Evolutionary conservation across 37 sponge, comb jelly and placozoan genomes (phyloP).

Genomic region (Bolinopsis microptera): DNA sequence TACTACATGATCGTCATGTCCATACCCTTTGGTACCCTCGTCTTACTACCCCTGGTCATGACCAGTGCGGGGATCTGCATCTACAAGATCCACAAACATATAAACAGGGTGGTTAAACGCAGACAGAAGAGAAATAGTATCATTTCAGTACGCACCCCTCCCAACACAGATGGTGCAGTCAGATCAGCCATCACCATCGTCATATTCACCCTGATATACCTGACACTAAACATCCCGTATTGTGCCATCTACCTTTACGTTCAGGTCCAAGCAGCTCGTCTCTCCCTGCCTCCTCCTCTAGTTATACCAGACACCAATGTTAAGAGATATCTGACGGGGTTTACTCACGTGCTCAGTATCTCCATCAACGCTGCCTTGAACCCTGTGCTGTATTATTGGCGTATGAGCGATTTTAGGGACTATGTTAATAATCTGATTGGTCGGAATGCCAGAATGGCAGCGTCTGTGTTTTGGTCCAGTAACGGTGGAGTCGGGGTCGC

Average conservation of each 20-base stretch:
- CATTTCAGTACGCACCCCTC: background rate
- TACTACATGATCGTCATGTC: constrained; percentile 36
- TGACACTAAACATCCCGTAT: constrained; percentile 19
- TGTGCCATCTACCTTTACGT: constrained; percentile 50
- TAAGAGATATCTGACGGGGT: constrained; percentile 17
- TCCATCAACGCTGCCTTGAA: constrained; percentile 17
- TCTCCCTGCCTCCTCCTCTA: background rate
- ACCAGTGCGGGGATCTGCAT: background rate
- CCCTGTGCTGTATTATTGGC: constrained; percentile 28
- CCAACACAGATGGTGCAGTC: background rate
- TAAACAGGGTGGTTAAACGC: background rate
- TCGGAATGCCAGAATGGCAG: constrained; percentile 65
- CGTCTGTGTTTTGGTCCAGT: constrained; percentile 77
- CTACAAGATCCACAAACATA: background rate
- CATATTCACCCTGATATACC: background rate
- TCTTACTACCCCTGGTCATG: background rate
- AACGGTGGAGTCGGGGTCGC: background rate
- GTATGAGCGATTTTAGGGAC: background rate
- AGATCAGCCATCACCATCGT: background rate
- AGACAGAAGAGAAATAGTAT: background rate
- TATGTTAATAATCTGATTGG: background rate
- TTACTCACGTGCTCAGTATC: constrained; percentile 57
- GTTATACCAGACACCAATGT: background rate
- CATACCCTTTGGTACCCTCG: background rate
- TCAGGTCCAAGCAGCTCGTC: background rate